Evolutionary conservation across 2,113 vertebrate genomes (phyloP), one percentile per base, ranked within the genome.

Genomic region (Amblyornis subalaris): DNA sequence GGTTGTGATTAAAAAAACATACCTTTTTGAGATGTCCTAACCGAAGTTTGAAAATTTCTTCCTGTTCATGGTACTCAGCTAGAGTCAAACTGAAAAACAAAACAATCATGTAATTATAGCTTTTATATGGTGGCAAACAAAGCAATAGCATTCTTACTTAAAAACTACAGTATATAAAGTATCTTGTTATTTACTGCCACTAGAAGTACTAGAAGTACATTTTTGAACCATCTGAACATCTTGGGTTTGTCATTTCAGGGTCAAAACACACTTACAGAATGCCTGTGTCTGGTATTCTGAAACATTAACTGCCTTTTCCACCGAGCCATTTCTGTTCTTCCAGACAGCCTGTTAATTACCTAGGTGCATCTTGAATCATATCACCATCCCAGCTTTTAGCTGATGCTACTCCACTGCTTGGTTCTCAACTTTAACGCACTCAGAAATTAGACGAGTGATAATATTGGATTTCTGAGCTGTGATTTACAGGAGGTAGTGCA

Each of bases 11-110:
- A 23, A 53, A 62, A 55, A 57, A 12, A 67, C 96, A 47, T 97
- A 99, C 99, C 99, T 99, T 99, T 97, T 99, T 99, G 93, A 99
- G 98, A 98, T 99, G 99, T 96, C 99, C 99, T 90, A 99, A 98
- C 94, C 99, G 98, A 95, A 99, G 98, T 96, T 99, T 99, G 98
- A 99, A 99, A 96, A 99, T 99, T 98, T 99, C 99, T 97, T 99
- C 99, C 97, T 99, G 99, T 96, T 99, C 99, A 8, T 99, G 99
- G 97, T 99, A 99, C 95, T 99, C 99, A 90, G 99, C 99, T 97
- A 99, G 96, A 77, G 99, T 99, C 96, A 99, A 98, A 97, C 99
- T 99, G 97, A 96, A 98, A 89, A 86, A 53, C 10, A 19, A 77
- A 97, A 9, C 85, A 54, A 79, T 17, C 2, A 77, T 7, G 7